These are phyloP conservation scores for Streptopelia turtur DNA, from an alignment of 2,797 vertebrate species.

Conservation along the genomic window DNA sequence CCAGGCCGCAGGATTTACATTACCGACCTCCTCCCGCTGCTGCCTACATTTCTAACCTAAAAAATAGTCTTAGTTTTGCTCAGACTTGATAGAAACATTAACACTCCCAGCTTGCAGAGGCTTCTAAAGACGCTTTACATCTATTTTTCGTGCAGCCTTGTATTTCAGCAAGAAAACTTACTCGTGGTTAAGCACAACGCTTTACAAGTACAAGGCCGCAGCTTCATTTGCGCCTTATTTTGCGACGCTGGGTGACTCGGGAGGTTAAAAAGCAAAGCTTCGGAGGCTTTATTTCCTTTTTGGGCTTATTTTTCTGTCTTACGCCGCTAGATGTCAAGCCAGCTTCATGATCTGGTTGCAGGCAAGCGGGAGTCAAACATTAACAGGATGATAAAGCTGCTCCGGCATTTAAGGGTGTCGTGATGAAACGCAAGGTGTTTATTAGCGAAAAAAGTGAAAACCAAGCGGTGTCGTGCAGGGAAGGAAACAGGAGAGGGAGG, in stretches of 20 bases:
- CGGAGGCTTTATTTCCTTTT: neutral
- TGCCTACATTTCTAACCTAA: neutral
- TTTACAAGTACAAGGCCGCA: neutral
- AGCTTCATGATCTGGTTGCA: neutral
- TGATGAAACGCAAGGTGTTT: neutral
- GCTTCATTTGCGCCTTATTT: neutral
- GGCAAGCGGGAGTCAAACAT: rapidly evolving
- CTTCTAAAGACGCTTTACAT: neutral
- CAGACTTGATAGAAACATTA: neutral
- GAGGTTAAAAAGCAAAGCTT: neutral
- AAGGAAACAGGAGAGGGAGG: neutral
- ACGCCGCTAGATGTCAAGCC: constrained; percentile 54
- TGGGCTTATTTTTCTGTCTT: neutral
- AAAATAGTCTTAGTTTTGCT: neutral
- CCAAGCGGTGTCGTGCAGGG: rapidly evolving
- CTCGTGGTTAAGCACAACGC: neutral
- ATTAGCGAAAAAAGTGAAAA: neutral
- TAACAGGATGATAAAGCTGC: neutral
- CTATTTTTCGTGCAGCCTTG: neutral
- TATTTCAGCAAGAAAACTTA: neutral
- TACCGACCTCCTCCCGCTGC: neutral
- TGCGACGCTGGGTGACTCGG: neutral
- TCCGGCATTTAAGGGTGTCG: rapidly evolving
- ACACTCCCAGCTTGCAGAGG: neutral
- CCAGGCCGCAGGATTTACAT: neutral